phyloP scores from a whole-genome alignment of 2,888 invertebrate species.

The Agrochola macilenta region DNA sequence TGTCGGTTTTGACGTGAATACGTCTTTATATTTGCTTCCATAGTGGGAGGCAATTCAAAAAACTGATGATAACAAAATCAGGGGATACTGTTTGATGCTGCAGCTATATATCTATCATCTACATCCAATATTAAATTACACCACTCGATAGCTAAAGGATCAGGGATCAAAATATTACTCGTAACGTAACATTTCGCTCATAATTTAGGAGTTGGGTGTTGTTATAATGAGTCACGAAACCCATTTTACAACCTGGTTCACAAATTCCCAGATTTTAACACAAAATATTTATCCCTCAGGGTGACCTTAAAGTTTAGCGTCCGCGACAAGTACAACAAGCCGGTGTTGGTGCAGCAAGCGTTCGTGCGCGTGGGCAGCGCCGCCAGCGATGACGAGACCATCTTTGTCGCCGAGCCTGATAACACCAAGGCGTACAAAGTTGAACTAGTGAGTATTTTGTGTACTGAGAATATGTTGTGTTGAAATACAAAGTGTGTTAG shows the following conservation, averaged over 20 bases:
- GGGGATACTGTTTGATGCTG: too few species aligned
- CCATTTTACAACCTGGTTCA: neutral
- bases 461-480: neutral
- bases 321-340: constrained; percentile 92
- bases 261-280: neutral
- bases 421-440: constrained; percentile 95
- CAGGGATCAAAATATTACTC: too few species aligned
- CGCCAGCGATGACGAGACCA: constrained; percentile 95
- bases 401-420: constrained; percentile 98
- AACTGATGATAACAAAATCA: too few species aligned
- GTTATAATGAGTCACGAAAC: too few species aligned
- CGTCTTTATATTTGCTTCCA: too few species aligned
- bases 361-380: constrained; percentile 95
- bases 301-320: constrained; percentile 95
- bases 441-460: constrained; percentile 93
- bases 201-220: too few species aligned
- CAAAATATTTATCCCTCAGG: constrained; percentile 70
- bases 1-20: too few species aligned
- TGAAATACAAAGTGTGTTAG: neutral
- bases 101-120: too few species aligned
- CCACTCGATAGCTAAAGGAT: too few species aligned
- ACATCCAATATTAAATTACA: too few species aligned
- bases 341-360: constrained; percentile 95
- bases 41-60: too few species aligned
- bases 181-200: too few species aligned